Evolutionary conservation across 1,140 invertebrate species (phyloP).

Genomic region (Semibalanus balanoides): DNA sequence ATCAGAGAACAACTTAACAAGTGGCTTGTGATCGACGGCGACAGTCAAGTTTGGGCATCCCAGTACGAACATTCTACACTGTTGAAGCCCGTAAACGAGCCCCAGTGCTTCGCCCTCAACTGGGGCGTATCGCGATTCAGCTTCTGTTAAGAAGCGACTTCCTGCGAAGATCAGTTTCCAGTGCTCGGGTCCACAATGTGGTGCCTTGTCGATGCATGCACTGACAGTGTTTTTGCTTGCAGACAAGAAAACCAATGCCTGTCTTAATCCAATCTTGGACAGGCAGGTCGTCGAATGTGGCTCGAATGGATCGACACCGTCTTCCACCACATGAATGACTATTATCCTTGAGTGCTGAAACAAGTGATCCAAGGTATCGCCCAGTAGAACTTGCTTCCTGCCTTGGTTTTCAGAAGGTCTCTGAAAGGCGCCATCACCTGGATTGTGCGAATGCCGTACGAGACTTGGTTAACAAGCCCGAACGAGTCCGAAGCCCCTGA

Average conservation of each 20-base stretch:
- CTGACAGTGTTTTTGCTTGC: conserved; percentile 9
- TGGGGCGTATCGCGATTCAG: conserved; percentile 3
- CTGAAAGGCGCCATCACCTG: too few species aligned
- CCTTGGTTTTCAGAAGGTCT: not conserved
- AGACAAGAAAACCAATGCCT: conserved; percentile 9
- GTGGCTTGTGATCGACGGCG: conserved; percentile 7
- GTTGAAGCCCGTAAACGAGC: conserved; percentile 1
- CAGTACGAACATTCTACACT: conserved; percentile 6
- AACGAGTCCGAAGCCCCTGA: too few species aligned
- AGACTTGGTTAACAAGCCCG: too few species aligned
- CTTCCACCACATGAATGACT: conserved; percentile 4
- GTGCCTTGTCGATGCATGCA: not conserved
- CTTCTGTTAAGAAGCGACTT: not conserved
- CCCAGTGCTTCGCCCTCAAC: conserved; percentile 6
- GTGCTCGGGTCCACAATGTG: conserved; percentile 8
- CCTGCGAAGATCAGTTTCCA: conserved; percentile 10
- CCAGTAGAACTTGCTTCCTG: not conserved
- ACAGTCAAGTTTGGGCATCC: conserved; percentile 11
- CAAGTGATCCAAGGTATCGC: conserved; percentile 3
- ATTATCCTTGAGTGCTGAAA: conserved; percentile 7
- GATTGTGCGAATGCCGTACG: too few species aligned
- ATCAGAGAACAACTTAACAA: conserved; percentile 8
- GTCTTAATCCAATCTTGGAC: conserved; percentile 9
- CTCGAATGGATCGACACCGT: conserved; percentile 8
- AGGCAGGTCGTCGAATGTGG: conserved; percentile 2